Conservation (phyloP, 1,140 invertebrate genomes). For the Meteorus sp. region DNA sequence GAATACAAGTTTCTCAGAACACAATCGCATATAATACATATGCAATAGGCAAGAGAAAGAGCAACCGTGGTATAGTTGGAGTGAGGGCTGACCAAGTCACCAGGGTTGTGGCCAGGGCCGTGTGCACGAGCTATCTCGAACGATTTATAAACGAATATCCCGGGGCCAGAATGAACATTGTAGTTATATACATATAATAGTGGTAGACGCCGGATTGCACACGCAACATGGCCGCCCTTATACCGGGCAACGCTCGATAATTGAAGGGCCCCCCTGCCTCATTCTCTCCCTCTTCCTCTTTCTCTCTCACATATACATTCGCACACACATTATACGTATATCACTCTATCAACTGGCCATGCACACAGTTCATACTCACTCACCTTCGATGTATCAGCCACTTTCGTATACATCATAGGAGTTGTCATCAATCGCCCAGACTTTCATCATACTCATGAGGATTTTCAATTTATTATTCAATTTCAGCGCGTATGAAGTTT, state of each 20-base stretch:
- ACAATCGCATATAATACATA: constrained; percentile 59
- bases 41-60: constrained; percentile 44
- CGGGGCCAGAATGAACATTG: constrained; percentile 29
- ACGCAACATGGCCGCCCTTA: constrained; percentile 32
- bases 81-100: no score
- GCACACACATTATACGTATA: not conserved
- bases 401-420: no score
- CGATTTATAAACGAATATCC: constrained; percentile 25
- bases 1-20: constrained; percentile 56
- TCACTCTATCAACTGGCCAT: no score
- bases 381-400: no score
- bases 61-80: constrained; percentile 24
- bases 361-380: not conserved
- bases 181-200: no score
- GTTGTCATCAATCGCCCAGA: no score
- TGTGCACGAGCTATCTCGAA: constrained; percentile 3
- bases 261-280: constrained; percentile 25
- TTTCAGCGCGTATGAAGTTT: no score
- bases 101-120: no score
- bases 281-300: constrained; percentile 12
- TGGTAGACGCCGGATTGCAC: constrained; percentile 27
- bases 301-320: not conserved
- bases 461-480: no score
- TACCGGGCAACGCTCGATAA: constrained; percentile 28
- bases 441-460: no score